These are phyloP conservation scores for Drosophila cracens DNA, from an alignment of 2,888 invertebrate species.

Conservation along the genomic window DNA sequence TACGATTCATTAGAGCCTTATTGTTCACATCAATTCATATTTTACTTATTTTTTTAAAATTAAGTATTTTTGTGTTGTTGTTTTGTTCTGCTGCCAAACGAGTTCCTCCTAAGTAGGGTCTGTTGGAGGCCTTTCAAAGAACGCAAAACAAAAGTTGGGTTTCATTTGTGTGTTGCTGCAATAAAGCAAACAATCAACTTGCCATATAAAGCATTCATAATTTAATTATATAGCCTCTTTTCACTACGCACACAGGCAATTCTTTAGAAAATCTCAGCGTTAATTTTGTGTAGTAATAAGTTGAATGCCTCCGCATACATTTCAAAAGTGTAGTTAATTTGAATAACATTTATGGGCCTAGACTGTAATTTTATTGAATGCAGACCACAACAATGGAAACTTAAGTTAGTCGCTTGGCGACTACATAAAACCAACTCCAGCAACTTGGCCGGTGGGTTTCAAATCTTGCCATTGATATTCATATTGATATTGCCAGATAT, in stretches of 20 bases:
- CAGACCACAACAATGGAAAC: conserved; percentile 24
- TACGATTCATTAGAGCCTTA: conserved; percentile 66
- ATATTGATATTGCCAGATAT: not conserved
- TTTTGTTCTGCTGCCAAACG: conserved; percentile 45
- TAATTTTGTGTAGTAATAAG: conserved; percentile 68
- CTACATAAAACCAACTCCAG: conserved; percentile 6
- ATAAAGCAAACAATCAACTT: conserved; percentile 70
- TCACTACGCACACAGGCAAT: conserved; percentile 37
- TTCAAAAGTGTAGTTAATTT: conserved; percentile 44
- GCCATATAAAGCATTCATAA: conserved; percentile 77
- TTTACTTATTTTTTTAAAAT: conserved; percentile 33
- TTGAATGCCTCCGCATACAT: conserved; percentile 52
- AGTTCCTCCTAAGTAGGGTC: conserved; percentile 57
- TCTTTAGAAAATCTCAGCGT: conserved; percentile 67
- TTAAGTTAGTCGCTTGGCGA: conserved; percentile 22
- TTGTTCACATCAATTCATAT: conserved; percentile 57
- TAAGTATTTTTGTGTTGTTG: conserved; percentile 35
- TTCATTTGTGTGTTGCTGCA: conserved; percentile 39
- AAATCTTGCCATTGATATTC: not conserved
- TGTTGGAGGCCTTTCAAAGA: conserved; percentile 53
- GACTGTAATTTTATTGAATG: conserved; percentile 29
- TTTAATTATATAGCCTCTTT: conserved; percentile 68
- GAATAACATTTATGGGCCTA: conserved; percentile 45
- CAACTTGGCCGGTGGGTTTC: not conserved
- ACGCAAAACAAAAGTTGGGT: conserved; percentile 58